Evolutionary conservation across 2,113 vertebrate genomes (phyloP).

Genomic region (Gopherus flavomarginatus): DNA sequence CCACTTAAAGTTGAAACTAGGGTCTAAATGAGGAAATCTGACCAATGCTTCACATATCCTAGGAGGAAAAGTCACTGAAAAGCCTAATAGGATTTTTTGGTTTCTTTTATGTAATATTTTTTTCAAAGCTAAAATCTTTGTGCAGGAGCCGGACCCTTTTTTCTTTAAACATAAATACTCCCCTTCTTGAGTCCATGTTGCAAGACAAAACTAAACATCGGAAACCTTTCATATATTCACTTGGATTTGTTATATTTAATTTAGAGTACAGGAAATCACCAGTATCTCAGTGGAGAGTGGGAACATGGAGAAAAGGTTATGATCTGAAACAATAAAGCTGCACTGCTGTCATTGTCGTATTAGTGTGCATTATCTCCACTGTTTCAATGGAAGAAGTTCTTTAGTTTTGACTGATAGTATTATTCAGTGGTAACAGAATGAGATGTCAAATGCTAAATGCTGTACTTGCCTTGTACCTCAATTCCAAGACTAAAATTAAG

Average conservation of each 20-base stretch:
- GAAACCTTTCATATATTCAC: background rate
- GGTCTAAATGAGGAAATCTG: background rate
- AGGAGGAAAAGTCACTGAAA: constrained; percentile 4
- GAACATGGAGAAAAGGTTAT: background rate
- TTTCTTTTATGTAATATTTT: background rate
- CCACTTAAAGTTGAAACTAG: background rate
- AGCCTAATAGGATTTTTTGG: background rate
- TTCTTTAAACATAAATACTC: background rate
- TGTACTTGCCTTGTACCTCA: background rate
- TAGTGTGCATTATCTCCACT: background rate
- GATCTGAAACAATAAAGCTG: background rate
- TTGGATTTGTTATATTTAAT: background rate
- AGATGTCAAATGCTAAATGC: background rate
- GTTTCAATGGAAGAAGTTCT: background rate
- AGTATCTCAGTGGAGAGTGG: background rate
- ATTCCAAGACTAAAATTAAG: background rate
- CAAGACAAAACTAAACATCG: background rate
- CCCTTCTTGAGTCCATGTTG: background rate
- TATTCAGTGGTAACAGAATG: background rate
- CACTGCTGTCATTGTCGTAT: background rate
- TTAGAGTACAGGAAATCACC: background rate
- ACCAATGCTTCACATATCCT: background rate
- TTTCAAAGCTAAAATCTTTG: background rate
- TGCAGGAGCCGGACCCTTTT: background rate
- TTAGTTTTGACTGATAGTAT: background rate